These are phyloP conservation scores for Dugesia japonica DNA, from an alignment of 2,888 invertebrate species.

Conservation along the genomic window DNA sequence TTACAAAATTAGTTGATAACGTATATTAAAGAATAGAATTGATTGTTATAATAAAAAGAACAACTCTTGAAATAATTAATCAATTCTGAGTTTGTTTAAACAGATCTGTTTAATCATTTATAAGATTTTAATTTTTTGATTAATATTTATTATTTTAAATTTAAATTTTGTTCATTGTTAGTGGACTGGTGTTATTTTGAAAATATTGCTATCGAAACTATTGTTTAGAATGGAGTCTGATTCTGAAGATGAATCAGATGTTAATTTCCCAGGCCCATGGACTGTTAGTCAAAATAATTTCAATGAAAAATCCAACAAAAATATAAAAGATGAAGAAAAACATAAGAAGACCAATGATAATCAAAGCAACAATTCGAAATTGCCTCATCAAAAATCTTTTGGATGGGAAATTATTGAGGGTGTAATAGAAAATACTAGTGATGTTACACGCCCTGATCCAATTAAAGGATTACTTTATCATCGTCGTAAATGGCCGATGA, in stretches of 20 bases:
- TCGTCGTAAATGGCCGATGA: slow-evolving; percentile 68
- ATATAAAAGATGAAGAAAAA: neutral
- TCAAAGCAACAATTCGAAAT: neutral
- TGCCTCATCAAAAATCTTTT: slow-evolving; percentile 26
- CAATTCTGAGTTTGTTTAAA: slow-evolving; percentile 11
- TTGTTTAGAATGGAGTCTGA: neutral
- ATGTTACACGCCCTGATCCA: slow-evolving; percentile 46
- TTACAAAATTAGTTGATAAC: too few species aligned
- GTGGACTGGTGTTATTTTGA: neutral
- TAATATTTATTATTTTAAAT: neutral
- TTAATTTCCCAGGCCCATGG: neutral
- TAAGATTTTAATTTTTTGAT: neutral
- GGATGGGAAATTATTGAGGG: slow-evolving; percentile 31
- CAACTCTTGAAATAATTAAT: too few species aligned
- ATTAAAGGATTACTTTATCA: slow-evolving; percentile 61
- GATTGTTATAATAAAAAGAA: too few species aligned
- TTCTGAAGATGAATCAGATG: neutral
- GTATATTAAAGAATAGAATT: too few species aligned
- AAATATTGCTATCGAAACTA: neutral
- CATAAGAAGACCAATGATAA: neutral
- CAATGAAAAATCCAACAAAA: neutral
- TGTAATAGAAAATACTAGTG: neutral
- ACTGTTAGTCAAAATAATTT: neutral
- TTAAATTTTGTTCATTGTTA: neutral
- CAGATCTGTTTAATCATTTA: neutral